Evolutionary conservation across 2,888 invertebrate species (phyloP).

Genomic region (Stenolophus ochropezus): DNA sequence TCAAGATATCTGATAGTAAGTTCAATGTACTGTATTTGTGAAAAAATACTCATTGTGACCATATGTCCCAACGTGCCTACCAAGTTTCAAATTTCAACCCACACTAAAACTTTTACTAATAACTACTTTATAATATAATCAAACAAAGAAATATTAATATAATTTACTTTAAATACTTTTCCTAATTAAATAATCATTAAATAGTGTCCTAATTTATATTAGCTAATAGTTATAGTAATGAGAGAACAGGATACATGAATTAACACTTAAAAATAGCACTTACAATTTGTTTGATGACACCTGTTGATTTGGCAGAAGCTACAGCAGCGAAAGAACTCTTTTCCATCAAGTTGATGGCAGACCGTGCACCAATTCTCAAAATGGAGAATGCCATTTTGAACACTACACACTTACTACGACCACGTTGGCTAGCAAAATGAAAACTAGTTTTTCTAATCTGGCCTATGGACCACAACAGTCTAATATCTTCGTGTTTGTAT

Average conservation of each 20-base stretch:
- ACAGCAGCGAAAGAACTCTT: slow-evolving; percentile 24
- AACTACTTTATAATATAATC: background rate
- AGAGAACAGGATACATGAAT: slow-evolving; percentile 1
- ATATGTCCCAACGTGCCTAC: background rate
- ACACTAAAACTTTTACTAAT: background rate
- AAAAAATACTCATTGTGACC: background rate
- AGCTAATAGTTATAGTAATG: background rate
- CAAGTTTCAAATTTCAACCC: background rate
- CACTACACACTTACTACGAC: background rate
- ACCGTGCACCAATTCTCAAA: slow-evolving; percentile 22
- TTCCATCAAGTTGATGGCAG: slow-evolving; percentile 24
- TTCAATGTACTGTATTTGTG: slow-evolving; percentile 24
- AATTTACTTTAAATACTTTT: background rate
- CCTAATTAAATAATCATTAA: background rate
- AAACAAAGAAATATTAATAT: slow-evolving; percentile 9
- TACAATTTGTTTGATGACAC: slow-evolving; percentile 31
- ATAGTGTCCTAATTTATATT: background rate
- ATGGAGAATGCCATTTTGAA: slow-evolving; percentile 50
- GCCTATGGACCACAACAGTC: slow-evolving; percentile 41
- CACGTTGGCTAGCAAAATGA: slow-evolving; percentile 44
- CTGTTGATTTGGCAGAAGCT: background rate
- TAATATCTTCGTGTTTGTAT: slow-evolving; percentile 46
- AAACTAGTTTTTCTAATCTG: slow-evolving; percentile 33
- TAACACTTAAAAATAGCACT: slow-evolving; percentile 28
- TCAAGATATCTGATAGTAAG: background rate